A percentile compares a stretch with the other conserved stretches of the same genome.
Conservation (phyloP, 1,140 invertebrate genomes). For the Macrostomum lignano region DNA sequence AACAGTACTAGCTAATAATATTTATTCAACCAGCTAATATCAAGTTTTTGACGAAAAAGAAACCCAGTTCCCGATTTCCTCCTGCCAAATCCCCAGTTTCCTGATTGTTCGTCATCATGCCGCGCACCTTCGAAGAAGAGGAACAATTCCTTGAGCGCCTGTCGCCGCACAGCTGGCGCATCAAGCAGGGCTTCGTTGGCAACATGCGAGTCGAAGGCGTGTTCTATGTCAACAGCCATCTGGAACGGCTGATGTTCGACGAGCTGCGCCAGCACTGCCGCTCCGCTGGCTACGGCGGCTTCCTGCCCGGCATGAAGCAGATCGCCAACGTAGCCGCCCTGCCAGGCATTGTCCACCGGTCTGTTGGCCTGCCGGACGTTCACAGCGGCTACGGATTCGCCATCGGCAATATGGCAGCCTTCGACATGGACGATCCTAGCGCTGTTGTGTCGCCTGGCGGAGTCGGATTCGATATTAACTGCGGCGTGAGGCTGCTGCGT, state of each 20-base stretch:
- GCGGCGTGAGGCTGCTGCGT: slow-evolving; percentile 68
- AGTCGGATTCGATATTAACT: slow-evolving; percentile 96
- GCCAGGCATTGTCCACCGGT: slow-evolving; percentile 60
- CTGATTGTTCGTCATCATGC: no score
- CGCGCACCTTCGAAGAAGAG: slow-evolving; percentile 65
- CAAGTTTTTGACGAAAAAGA: no score
- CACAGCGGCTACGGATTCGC: slow-evolving; percentile 99
- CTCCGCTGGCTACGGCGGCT: slow-evolving; percentile 62
- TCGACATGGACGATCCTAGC: slow-evolving; percentile 68
- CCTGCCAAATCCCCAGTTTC: no score
- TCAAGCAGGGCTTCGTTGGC: slow-evolving; percentile 92
- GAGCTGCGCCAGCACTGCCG: slow-evolving; percentile 59
- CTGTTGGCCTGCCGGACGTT: slow-evolving; percentile 69
- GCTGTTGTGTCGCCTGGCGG: slow-evolving; percentile 89
- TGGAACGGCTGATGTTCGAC: slow-evolving; percentile 90
- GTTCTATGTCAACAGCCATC: slow-evolving; percentile 72
- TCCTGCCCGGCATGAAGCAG: slow-evolving; percentile 91
- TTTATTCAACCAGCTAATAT: no score
- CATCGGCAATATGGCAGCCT: slow-evolving; percentile 97
- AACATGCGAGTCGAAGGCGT: slow-evolving; percentile 98
- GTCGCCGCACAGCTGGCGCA: slow-evolving; percentile 52
- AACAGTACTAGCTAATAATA: no score
- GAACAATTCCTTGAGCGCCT: slow-evolving; percentile 68
- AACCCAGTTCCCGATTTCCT: no score
- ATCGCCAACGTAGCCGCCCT: slow-evolving; percentile 95